Conservation (phyloP, 2,113 vertebrate genomes). For the Entomyzon cyanotis region DNA sequence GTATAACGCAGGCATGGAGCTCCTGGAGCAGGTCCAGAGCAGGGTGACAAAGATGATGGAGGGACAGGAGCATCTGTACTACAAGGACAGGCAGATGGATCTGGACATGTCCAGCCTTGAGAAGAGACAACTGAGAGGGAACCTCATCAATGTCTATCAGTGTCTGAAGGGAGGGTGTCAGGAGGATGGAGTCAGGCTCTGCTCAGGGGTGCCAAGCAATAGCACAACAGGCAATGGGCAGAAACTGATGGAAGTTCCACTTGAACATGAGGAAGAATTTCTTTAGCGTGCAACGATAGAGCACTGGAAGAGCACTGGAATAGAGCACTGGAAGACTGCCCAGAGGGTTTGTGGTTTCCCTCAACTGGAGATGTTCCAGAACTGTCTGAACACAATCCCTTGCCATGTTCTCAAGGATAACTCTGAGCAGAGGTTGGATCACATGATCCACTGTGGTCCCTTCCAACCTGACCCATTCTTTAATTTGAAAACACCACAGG, state of each 20-base stretch:
- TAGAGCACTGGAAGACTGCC: neutral
- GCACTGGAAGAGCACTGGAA: neutral
- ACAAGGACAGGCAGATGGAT: neutral
- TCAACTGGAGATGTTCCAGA: neutral
- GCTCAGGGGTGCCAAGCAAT: neutral
- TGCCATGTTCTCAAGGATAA: neutral
- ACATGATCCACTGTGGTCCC: neutral
- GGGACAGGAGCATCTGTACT: neutral
- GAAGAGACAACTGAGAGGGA: neutral
- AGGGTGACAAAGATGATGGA: too few relatives aligned
- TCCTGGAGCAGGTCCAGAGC: neutral
- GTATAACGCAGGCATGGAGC: neutral
- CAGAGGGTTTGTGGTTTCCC: neutral
- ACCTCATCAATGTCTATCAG: neutral
- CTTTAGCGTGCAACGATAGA: neutral
- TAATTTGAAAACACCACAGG: neutral
- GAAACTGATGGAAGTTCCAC: neutral
- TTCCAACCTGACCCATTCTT: neutral
- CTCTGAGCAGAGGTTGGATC: neutral
- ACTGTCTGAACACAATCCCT: neutral
- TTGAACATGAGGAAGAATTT: neutral
- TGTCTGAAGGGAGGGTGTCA: neutral
- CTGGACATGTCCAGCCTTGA: fast-evolving
- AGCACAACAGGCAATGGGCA: neutral
- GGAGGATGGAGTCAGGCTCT: neutral